phyloP scores from a whole-genome alignment of 2,797 vertebrate species.

The Hypotaenidia philippensis region DNA sequence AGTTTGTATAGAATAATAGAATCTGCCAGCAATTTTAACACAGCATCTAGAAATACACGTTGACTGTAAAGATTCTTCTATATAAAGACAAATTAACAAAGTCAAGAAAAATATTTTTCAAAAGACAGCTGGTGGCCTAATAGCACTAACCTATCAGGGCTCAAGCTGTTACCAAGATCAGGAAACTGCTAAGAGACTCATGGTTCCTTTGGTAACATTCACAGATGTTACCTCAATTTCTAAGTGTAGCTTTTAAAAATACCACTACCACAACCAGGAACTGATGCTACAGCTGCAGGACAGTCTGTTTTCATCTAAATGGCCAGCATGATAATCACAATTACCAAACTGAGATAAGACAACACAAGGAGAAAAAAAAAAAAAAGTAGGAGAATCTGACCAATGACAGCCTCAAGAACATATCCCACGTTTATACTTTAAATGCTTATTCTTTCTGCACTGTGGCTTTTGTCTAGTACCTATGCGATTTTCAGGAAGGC shows the following conservation, averaged over 20 bases:
- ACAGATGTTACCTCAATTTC: background rate
- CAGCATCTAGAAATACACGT: constrained; percentile 86
- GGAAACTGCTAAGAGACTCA: background rate
- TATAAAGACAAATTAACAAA: constrained; percentile 81
- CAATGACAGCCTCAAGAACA: background rate
- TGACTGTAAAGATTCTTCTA: constrained; percentile 81
- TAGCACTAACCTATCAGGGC: constrained; percentile 24
- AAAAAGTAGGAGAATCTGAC: background rate
- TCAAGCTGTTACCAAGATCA: background rate
- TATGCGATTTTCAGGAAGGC: background rate
- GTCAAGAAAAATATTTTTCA: constrained; percentile 39
- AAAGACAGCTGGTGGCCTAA: constrained; percentile 27
- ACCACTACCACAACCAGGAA: background rate
- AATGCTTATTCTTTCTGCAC: background rate
- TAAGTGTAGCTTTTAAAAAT: background rate
- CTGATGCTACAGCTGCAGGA: background rate
- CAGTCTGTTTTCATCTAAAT: background rate
- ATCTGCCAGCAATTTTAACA: constrained; percentile 87
- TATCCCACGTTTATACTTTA: background rate
- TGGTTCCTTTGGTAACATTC: background rate
- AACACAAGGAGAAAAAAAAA: background rate
- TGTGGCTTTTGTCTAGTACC: background rate
- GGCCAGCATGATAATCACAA: background rate
- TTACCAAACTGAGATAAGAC: background rate
- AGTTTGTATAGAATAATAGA: constrained; percentile 87